phyloP scores from a whole-genome alignment of 2,888 invertebrate genomes.

The Gastrophysa polygoni region DNA sequence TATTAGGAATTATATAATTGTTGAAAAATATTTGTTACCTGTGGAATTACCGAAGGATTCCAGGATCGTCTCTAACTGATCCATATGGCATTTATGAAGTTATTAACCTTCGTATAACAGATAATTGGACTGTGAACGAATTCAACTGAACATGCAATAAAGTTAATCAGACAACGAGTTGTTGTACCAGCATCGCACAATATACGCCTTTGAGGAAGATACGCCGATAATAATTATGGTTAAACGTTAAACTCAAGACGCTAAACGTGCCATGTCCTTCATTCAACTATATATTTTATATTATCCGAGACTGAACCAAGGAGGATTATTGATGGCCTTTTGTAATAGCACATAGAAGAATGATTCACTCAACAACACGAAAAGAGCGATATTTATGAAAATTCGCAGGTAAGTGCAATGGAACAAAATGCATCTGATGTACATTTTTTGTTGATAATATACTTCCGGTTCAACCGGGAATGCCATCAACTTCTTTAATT shows the following conservation, averaged over 20 bases:
- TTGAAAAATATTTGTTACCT: no score
- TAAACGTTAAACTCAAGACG: constrained; percentile 4
- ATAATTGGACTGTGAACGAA: not conserved
- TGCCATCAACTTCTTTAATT: no score
- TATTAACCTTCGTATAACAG: not conserved
- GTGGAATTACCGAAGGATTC: no score
- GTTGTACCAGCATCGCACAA: constrained; percentile 10
- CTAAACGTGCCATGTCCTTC: constrained; percentile 13
- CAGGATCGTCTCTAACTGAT: not conserved
- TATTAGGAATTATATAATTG: no score
- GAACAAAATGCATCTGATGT: no score
- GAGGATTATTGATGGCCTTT: not conserved
- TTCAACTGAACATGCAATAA: not conserved
- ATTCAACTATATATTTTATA: constrained; percentile 11
- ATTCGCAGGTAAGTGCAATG: no score
- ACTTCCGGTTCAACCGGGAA: no score
- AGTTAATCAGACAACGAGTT: constrained; percentile 7
- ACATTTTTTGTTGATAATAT: no score
- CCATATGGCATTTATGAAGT: not conserved
- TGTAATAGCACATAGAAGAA: no score
- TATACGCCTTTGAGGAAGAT: constrained; percentile 13
- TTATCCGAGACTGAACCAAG: constrained; percentile 7
- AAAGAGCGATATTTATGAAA: no score
- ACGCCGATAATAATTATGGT: constrained; percentile 22
- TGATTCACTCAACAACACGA: no score